phyloP scores from a whole-genome alignment of 2,888 invertebrate species.

The Meta bourneti region DNA sequence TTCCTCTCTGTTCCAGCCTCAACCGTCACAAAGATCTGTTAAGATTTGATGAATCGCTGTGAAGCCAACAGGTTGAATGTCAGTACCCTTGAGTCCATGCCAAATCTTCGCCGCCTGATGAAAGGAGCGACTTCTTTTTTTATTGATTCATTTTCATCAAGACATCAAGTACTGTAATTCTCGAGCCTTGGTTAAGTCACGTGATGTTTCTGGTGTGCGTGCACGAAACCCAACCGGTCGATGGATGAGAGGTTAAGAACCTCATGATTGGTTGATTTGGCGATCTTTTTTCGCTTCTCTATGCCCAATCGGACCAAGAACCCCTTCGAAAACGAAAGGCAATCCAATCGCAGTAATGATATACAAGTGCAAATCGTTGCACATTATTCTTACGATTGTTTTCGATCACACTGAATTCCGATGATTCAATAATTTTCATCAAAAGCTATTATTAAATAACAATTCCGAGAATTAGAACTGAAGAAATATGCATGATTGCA shows the following conservation, averaged over 20 bases:
- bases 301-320: not conserved
- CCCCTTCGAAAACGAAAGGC: no score
- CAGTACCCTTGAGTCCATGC: no score
- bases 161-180: not conserved
- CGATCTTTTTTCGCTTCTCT: not conserved
- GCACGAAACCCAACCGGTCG: not conserved
- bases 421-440: not conserved
- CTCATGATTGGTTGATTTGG: not conserved
- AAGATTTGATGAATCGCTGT: no score
- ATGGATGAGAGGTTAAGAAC: not conserved
- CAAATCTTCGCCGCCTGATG: no score
- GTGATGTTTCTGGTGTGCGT: not conserved
- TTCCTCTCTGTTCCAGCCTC: no score
- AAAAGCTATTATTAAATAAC: not conserved
- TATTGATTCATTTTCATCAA: not conserved
- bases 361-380: not conserved
- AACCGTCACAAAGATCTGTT: no score
- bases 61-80: no score
- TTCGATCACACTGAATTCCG: not conserved
- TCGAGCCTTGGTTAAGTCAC: not conserved
- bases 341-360: not conserved
- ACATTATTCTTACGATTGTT: not conserved
- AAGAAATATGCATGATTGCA: not conserved
- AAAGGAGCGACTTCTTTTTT: no score
- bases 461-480: not conserved